These are phyloP conservation scores for Leptopilina boulardi DNA, from an alignment of 1,140 invertebrate species.

Conservation along the genomic window DNA sequence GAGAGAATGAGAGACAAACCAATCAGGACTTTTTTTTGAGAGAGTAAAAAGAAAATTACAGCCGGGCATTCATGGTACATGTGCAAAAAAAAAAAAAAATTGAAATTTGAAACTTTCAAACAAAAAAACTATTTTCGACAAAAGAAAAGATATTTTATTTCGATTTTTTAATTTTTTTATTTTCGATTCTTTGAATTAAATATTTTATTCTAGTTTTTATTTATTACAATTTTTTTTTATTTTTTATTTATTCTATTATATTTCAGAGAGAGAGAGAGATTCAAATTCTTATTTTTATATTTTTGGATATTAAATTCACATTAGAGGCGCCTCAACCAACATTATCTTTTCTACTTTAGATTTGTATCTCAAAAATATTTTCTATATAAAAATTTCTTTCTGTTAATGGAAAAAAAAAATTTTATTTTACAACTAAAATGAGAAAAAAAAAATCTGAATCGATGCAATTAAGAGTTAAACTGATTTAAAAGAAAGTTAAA, in stretches of 20 bases:
- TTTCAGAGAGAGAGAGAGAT: not conserved
- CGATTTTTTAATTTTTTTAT: no score
- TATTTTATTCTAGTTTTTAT: no score
- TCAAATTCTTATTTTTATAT: no score
- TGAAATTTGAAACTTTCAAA: no score
- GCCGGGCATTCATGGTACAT: not conserved
- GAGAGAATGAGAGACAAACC: no score
- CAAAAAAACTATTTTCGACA: no score
- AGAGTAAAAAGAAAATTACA: not conserved
- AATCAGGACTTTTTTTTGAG: not conserved
- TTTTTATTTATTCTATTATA: not conserved
- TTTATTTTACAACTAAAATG: not conserved
- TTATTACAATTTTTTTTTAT: no score
- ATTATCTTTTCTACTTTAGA: not conserved
- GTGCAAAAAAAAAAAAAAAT: not conserved
- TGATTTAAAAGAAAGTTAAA: constrained; percentile 1
- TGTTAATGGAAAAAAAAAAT: not conserved
- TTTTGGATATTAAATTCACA: constrained; percentile 6
- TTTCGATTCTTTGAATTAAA: no score
- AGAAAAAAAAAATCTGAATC: not conserved
- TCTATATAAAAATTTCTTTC: not conserved
- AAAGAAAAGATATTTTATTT: no score
- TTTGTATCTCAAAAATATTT: not conserved
- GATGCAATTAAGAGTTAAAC: not conserved
- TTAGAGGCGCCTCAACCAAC: not conserved